A percentile compares a stretch with the other conserved stretches of the same genome.
Evolutionary conservation across 2,888 invertebrate genomes (phyloP).

Genomic region (Xestia rhomboidea): DNA sequence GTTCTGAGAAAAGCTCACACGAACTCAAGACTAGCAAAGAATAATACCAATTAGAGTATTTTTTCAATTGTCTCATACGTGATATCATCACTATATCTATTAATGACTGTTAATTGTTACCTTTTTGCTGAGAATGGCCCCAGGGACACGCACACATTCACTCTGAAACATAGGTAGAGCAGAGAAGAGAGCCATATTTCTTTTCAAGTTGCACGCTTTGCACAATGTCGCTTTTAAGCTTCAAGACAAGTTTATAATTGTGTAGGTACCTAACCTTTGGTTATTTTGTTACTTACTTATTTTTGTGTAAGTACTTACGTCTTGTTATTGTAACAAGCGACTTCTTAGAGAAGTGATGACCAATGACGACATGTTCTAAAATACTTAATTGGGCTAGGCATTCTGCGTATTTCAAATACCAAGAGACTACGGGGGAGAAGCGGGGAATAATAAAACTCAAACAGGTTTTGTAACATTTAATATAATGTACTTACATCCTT

Average conservation of each 20-base stretch:
- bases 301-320: background rate
- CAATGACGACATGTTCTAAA: background rate
- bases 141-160: background rate
- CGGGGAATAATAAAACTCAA: constrained; percentile 37
- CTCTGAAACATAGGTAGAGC: constrained; percentile 1
- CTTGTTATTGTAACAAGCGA: background rate
- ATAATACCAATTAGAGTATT: background rate
- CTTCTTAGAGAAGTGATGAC: background rate
- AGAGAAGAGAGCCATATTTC: background rate
- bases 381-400: background rate
- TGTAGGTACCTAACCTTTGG: background rate
- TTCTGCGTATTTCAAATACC: background rate
- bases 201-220: constrained; percentile 8
- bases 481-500: background rate
- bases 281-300: background rate
- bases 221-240: background rate
- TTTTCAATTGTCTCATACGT: constrained; percentile 10
- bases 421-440: constrained; percentile 19
- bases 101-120: constrained; percentile 1
- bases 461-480: constrained; percentile 43
- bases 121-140: background rate
- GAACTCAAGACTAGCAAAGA: background rate
- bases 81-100: constrained; percentile 13
- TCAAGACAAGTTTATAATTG: background rate
- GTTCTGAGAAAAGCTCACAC: background rate